Base-by-base conservation (phyloP, 2,797 vertebrate genomes). In the Danio jaintianensis region DNA sequence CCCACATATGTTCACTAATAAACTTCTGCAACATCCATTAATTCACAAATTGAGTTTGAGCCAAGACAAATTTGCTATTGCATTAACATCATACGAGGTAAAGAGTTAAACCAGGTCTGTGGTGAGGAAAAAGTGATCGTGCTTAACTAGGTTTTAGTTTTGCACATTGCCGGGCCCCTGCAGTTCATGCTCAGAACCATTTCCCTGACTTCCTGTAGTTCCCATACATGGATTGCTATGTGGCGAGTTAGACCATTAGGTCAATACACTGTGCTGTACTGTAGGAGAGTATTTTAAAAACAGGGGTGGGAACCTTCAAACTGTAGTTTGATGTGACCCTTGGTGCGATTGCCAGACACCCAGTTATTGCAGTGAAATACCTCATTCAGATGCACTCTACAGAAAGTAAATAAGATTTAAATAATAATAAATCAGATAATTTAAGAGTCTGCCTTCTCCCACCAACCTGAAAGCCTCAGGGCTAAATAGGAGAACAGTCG, bases 361-460 rank as follows among this genome's bases (percentile, higher is more conserved):
- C 42, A 80, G 81, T 86, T 87, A 84, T 82, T 90, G 82, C 86
- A 74, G 78, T 76, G 84, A 85, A 87, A 87, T 86, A 84, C 85
- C 85, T 91, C 85, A 87, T 91, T 93, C 86, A 87, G 90, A 94
- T 92, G 89, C 90, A 90, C 91, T 90, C 89, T 93, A 91, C 89
- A 75, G 78, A 93, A 94, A 90, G 90, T 92, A 93, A 94, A 93
- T 91, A 94, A 81, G 36, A 90, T 94, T 91, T 92, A 89, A 92
- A 91, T 89, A 89, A 90, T 90, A 86, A 88, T 90, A 92, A 93
- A 92, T 91, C 88, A 91, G 89, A 90, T 92, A 90, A 93, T 93
- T 91, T 91, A 88, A 86, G 87, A 73, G 78, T 61, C 42, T 64
- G 70, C 64, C 89, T 90, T 88, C 88, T 86, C 86, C 55, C 16